Evolutionary conservation across 1,140 invertebrate species (phyloP).

Genomic region (Tetramorium parvispinum): DNA sequence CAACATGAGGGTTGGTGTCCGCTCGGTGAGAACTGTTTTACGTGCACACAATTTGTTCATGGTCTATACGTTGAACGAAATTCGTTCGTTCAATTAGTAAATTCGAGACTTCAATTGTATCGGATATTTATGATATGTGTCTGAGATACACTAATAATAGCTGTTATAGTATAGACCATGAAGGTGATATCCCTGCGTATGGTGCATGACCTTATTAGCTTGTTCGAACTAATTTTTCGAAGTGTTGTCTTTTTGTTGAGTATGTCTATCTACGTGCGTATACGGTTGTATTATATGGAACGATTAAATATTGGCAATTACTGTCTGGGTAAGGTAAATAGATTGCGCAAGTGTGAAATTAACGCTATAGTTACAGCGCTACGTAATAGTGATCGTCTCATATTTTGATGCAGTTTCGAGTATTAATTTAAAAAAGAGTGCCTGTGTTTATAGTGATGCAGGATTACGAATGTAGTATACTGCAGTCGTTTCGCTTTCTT

Average conservation of each 20-base stretch:
- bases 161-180: slow-evolving; percentile 59
- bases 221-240: slow-evolving; percentile 50
- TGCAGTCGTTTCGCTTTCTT: slow-evolving; percentile 38
- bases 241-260: slow-evolving; percentile 44
- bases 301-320: slow-evolving; percentile 40
- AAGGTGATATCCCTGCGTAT: slow-evolving; percentile 63
- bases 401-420: not conserved
- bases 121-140: not conserved
- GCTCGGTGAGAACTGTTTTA: slow-evolving; percentile 88
- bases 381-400: slow-evolving; percentile 3
- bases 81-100: not conserved
- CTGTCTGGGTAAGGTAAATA: slow-evolving; percentile 32
- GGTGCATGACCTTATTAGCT: slow-evolving; percentile 64
- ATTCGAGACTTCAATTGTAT: not conserved
- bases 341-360: slow-evolving; percentile 10
- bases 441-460: slow-evolving; percentile 17
- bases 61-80: slow-evolving; percentile 68
- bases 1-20: slow-evolving; percentile 95
- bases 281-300: slow-evolving; percentile 48
- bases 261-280: slow-evolving; percentile 56
- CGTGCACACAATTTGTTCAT: slow-evolving; percentile 79
- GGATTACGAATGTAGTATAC: slow-evolving; percentile 14
- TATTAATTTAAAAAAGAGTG: not conserved
- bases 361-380: slow-evolving; percentile 15
- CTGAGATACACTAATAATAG: not conserved